These are phyloP conservation scores for Anhinga rufa DNA, from an alignment of 2,113 vertebrate species.

Conservation along the genomic window DNA sequence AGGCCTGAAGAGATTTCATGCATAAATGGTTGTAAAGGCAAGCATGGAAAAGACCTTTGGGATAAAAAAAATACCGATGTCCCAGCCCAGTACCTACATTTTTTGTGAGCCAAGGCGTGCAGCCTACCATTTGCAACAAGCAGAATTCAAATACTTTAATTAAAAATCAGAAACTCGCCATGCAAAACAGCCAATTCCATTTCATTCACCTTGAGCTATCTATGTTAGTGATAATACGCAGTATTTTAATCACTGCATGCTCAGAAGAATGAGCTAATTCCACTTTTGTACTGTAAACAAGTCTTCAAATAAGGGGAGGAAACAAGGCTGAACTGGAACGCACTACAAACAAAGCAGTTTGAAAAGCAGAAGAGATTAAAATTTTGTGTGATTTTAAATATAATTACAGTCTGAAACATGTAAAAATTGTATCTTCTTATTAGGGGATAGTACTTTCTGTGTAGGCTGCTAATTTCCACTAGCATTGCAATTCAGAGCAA, in stretches of 20 bases:
- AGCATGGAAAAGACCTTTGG: background rate
- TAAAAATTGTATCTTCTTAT: background rate
- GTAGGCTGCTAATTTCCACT: background rate
- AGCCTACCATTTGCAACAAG: background rate
- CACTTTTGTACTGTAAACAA: background rate
- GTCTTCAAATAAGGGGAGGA: background rate
- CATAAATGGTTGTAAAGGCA: background rate
- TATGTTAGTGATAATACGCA: background rate
- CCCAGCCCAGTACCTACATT: background rate
- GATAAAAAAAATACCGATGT: background rate
- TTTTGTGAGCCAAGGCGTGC: fast-evolving
- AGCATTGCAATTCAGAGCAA: background rate
- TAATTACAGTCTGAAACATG: background rate
- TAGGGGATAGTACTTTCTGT: background rate
- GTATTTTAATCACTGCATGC: background rate
- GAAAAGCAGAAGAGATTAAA: background rate
- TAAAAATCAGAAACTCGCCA: background rate
- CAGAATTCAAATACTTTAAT: background rate
- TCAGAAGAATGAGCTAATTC: background rate
- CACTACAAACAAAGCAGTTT: background rate
- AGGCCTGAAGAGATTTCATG: background rate
- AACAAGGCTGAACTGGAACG: background rate
- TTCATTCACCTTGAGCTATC: background rate
- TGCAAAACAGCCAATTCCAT: background rate
- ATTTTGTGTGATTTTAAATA: background rate